Percentiles rank a stretch among this genome's conserved stretches.
These are phyloP conservation scores for Catalaphyllia jardinei DNA, from an alignment of 64 coral and sea anemone species.

Conservation along the genomic window DNA sequence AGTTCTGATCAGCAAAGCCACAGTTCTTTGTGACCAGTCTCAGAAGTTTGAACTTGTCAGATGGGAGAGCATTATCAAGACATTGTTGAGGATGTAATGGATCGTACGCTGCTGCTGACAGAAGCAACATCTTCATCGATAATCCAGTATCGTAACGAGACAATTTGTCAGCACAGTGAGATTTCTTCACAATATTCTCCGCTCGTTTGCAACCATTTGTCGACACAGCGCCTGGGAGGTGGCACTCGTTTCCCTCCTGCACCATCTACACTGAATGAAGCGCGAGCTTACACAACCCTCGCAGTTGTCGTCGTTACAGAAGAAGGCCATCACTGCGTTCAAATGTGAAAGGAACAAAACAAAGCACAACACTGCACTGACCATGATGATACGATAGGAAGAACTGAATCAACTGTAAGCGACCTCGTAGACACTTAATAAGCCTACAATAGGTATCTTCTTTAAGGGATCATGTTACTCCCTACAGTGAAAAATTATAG, in stretches of 20 bases:
- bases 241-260: not conserved
- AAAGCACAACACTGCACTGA: not conserved
- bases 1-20: constrained; percentile 12
- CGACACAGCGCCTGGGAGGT: not conserved
- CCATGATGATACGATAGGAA: not conserved
- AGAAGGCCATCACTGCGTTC: not conserved
- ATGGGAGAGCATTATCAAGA: constrained; percentile 12
- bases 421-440: too few species aligned
- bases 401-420: too few species aligned
- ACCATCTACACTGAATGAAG: constrained; percentile 1
- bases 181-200: constrained; percentile 1
- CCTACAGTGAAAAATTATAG: too few species aligned
- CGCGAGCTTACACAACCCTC: not conserved
- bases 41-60: constrained; percentile 25
- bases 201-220: not conserved
- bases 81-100: constrained; percentile 13
- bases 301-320: not conserved
- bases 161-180: not conserved
- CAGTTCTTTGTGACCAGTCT: constrained; percentile 28
- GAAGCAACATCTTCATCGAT: constrained; percentile 52
- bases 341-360: not conserved
- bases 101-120: constrained; percentile 34
- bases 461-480: too few species aligned
- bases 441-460: not conserved
- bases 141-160: constrained; percentile 25